Percentiles rank a stretch among this genome's conserved stretches.
These are phyloP conservation scores for Daubentonia madagascariensis DNA, from an alignment of 2,113 vertebrate genomes.

Conservation along the genomic window DNA sequence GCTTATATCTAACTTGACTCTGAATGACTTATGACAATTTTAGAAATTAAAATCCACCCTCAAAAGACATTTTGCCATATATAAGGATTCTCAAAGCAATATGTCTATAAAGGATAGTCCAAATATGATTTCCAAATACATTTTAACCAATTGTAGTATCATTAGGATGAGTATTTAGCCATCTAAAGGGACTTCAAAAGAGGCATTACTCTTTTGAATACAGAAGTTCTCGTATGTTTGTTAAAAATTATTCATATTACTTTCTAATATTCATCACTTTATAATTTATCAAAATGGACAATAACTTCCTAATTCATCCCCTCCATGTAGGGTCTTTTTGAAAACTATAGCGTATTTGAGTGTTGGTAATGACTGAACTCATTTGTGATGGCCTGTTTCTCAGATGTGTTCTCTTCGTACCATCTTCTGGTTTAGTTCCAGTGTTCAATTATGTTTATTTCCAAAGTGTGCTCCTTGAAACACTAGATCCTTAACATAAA, in stretches of 20 bases:
- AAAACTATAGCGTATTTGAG: background rate
- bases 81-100: background rate
- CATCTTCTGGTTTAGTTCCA: background rate
- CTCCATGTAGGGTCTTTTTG: background rate
- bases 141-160: background rate
- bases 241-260: background rate
- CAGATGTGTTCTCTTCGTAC: background rate
- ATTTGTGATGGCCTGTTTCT: background rate
- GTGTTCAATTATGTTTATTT: constrained; percentile 2
- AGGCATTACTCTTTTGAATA: background rate
- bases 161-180: background rate
- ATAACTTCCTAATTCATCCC: background rate
- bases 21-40: constrained; percentile 1
- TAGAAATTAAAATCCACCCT: constrained; percentile 41
- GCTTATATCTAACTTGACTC: background rate
- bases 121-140: constrained; percentile 4
- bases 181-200: constrained; percentile 8
- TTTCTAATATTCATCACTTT: constrained; percentile 14
- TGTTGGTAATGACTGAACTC: constrained; percentile 8
- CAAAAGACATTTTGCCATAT: background rate
- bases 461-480: background rate
- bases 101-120: background rate
- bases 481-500: background rate
- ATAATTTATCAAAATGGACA: constrained; percentile 11
- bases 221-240: background rate